These are phyloP conservation scores for Drosophila sechellia DNA, from an alignment of 1,140 invertebrate species.

Conservation along the genomic window DNA sequence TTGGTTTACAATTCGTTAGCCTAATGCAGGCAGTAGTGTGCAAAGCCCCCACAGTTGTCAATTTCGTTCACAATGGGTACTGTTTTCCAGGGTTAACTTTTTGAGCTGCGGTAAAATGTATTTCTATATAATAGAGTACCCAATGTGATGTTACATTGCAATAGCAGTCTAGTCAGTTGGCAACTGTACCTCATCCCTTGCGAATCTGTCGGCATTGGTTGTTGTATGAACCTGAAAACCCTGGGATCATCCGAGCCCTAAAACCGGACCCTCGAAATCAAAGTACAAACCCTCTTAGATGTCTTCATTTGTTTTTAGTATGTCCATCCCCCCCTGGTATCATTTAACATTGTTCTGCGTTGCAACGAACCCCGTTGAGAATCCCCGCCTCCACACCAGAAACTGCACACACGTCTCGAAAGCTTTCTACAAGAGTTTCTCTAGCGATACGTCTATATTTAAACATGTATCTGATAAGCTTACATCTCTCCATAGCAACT, in stretches of 20 bases:
- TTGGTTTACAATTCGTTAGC: conserved; percentile 49
- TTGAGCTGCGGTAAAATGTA: neutral
- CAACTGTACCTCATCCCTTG: conserved; percentile 18
- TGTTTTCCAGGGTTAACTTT: conserved; percentile 10
- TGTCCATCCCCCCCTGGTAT: conserved; percentile 9
- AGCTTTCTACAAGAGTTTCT: conserved; percentile 47
- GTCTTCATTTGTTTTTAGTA: conserved; percentile 41
- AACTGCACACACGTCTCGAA: conserved; percentile 30
- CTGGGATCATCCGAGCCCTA: conserved; percentile 4
- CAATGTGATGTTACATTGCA: neutral
- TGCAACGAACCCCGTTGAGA: conserved; percentile 9
- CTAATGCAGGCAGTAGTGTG: conserved; percentile 47
- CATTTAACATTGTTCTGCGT: conserved; percentile 42
- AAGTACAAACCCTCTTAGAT: conserved; percentile 26
- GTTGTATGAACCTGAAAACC: conserved; percentile 28
- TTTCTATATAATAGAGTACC: conserved; percentile 1
- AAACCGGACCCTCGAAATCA: neutral
- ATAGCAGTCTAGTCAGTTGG: conserved; percentile 3
- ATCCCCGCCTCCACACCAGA: conserved; percentile 12
- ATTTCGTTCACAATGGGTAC: conserved; percentile 23
- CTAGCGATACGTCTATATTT: conserved; percentile 39
- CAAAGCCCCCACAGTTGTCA: conserved; percentile 40
- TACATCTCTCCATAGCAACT: conserved; percentile 59
- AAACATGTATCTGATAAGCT: conserved; percentile 59
- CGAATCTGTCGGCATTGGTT: conserved; percentile 9